These are phyloP conservation scores for Saxidomus purpurata DNA, from an alignment of 1,140 invertebrate species.

Conservation along the genomic window DNA sequence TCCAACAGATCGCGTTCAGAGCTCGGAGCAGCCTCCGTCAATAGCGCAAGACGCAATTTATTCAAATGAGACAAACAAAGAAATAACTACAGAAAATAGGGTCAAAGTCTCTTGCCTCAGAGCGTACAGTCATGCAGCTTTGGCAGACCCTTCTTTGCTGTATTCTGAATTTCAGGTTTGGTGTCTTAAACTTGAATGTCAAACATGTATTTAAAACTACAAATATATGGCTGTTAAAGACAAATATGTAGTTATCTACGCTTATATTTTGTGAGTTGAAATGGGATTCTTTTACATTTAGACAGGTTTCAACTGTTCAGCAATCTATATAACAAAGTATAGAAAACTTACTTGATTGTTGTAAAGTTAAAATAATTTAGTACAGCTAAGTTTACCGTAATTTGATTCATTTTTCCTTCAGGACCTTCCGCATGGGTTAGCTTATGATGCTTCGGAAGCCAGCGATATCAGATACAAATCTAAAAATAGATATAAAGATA, in stretches of 20 bases:
- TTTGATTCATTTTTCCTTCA: neutral
- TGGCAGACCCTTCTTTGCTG: neutral
- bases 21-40: neutral
- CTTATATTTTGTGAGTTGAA: too few species aligned
- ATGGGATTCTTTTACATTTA: too few species aligned
- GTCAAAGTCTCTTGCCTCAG: neutral
- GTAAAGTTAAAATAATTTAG: too few species aligned
- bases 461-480: neutral
- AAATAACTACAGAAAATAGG: neutral
- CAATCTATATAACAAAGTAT: too few species aligned
- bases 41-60: neutral
- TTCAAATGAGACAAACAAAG: neutral
- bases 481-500: constrained; percentile 24
- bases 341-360: too few species aligned
- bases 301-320: too few species aligned
- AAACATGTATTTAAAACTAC: too few species aligned
- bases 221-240: too few species aligned
- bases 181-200: too few species aligned
- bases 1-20: neutral
- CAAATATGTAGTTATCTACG: too few species aligned
- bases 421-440: constrained; percentile 11
- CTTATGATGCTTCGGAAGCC: constrained; percentile 5
- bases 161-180: constrained; percentile 13
- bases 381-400: too few species aligned
- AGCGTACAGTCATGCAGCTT: neutral